Percentiles rank a stretch among this genome's conserved stretches.
Conservation (phyloP, 1,140 invertebrate species). For the Zaprionus inermis region DNA sequence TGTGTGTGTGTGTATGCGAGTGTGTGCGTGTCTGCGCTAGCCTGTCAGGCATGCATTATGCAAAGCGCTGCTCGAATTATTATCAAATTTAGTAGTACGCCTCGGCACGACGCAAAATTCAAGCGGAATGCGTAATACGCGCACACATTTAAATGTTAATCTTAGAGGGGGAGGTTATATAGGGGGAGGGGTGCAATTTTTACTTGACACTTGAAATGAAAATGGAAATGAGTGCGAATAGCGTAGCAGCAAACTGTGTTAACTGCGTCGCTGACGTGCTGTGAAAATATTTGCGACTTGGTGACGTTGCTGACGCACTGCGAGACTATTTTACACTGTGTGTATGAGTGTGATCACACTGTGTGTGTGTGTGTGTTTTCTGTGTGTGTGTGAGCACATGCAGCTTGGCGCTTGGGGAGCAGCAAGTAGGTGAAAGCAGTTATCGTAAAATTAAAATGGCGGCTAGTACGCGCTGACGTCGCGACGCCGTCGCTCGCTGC, state of each 20-base stretch:
- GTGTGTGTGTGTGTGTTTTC: background rate
- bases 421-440: slow-evolving; percentile 80
- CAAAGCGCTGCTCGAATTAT: slow-evolving; percentile 13
- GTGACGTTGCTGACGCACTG: slow-evolving; percentile 44
- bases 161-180: slow-evolving; percentile 9
- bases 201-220: slow-evolving; percentile 36
- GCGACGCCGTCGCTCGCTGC: slow-evolving; percentile 46
- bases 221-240: slow-evolving; percentile 16
- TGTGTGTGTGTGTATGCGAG: slow-evolving; percentile 1
- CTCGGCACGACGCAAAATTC: slow-evolving; percentile 22
- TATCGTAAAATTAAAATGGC: slow-evolving; percentile 82
- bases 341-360: background rate
- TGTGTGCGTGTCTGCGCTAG: background rate
- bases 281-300: slow-evolving; percentile 25
- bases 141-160: slow-evolving; percentile 72
- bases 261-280: slow-evolving; percentile 45
- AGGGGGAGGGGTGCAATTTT: slow-evolving; percentile 25
- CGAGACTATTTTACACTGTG: slow-evolving; percentile 26
- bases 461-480: slow-evolving; percentile 71
- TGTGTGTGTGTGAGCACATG: slow-evolving; percentile 30
- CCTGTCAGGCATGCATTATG: slow-evolving; percentile 29
- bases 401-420: slow-evolving; percentile 9
- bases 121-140: slow-evolving; percentile 61
- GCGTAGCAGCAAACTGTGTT: slow-evolving; percentile 18
- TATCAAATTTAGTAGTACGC: slow-evolving; percentile 34